These are phyloP conservation scores for Chaitophorus viminalis DNA, from an alignment of 2,888 invertebrate species.

Conservation along the genomic window DNA sequence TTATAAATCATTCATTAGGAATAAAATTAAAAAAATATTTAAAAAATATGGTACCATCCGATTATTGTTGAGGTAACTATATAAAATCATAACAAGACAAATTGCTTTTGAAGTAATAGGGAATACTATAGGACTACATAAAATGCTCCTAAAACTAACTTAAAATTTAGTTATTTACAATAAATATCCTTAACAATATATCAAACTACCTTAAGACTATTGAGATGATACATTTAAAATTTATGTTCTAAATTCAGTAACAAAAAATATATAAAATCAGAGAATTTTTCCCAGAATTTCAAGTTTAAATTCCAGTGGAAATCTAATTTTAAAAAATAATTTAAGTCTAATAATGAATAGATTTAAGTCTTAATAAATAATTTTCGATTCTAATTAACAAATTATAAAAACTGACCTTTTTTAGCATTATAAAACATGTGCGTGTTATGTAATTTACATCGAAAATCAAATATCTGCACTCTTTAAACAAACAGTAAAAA, in stretches of 20 bases:
- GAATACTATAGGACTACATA: conserved; percentile 48
- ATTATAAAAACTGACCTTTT: conserved; percentile 47
- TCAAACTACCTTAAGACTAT: conserved; percentile 54
- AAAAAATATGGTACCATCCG: conserved; percentile 50
- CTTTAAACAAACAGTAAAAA: conserved; percentile 19
- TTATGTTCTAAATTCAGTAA: conserved; percentile 56
- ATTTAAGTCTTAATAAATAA: conserved; percentile 35
- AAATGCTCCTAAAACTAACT: conserved; percentile 53
- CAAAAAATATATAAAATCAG: conserved; percentile 60
- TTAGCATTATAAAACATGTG: conserved; percentile 39
- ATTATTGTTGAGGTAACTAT: conserved; percentile 53
- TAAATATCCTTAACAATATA: conserved; percentile 50
- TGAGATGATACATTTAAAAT: conserved; percentile 56
- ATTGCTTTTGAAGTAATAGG: conserved; percentile 44
- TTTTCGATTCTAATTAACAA: conserved; percentile 50
- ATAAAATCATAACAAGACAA: conserved; percentile 57
- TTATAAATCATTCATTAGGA: conserved; percentile 42
- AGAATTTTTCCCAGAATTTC: conserved; percentile 17
- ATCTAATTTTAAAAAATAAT: conserved; percentile 50
- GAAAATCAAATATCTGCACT: conserved; percentile 28
- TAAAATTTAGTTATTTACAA: conserved; percentile 49
- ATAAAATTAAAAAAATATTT: conserved; percentile 57
- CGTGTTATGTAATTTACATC: conserved; percentile 23
- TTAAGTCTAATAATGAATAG: conserved; percentile 44
- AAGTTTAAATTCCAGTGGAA: conserved; percentile 17